Base-by-base conservation (phyloP, 1,140 invertebrate genomes). In the Sitobion miscanthi region DNA sequence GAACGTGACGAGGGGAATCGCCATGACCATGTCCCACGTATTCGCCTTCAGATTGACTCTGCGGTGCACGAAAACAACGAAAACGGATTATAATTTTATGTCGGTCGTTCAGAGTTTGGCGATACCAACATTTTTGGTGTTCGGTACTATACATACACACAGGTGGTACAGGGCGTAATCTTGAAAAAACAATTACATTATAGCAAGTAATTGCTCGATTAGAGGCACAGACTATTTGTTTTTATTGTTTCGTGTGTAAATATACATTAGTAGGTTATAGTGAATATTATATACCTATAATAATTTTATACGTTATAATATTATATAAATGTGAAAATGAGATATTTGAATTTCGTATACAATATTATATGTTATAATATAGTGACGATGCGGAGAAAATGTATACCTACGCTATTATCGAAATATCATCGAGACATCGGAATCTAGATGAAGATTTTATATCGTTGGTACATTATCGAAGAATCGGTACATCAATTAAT, bases 1-100 rank as follows among this genome's bases (percentile, higher is more conserved):
- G 35, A 77, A 91, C 42, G 38, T 91, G 20, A 91, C 49, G 7
- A 77, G 69, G 20, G 90, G 90, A 91, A 91, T 82, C 4, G 38
- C 8, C 35, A 82, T 5, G 9, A 45, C 38, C 30, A 69, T 69
- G 25, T 91, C 90, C 62, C 57, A 91, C 4, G 45, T 91, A 9
- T 77, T 82, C 49, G 49, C 42, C 9, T 9, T 30, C 17, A 82
- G 47, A n/a, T 91, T 77, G 0, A 82, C 42, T n/a, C 90, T 91
- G 23, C n/a, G 25, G 30, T 77, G 77, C 35, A 91, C 20, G 3
- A 88, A 54, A 88, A 88, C 2, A 38, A 42, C 7, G 30, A 69
- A 30, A 77, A 77, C 5, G n/a, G 14, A 77, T n/a, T 77, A n/a
- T n/a, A n/a, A 77, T n/a, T 69, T 69, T 0, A 1, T n/a, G n/a